A percentile compares a stretch with the other conserved stretches of the same genome.
Conservation (phyloP, 37 sponge, comb jelly and placozoan species). For the Diacarnus erythraeanus region DNA sequence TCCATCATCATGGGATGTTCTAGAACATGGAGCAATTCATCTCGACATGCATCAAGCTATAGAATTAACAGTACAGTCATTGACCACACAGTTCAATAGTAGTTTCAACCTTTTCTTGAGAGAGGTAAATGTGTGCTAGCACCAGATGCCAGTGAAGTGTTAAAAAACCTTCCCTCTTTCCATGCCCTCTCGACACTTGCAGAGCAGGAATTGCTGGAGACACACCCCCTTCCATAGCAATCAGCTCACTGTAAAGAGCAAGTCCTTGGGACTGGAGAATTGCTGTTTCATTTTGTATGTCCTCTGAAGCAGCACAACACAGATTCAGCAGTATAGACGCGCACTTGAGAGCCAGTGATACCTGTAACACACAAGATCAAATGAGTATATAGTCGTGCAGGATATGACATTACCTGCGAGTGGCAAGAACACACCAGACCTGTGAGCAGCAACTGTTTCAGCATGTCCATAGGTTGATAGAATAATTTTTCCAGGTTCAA, state of each 20-base stretch:
- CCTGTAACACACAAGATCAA: neutral
- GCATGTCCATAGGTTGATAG: neutral
- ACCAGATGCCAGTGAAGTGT: neutral
- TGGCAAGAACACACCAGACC: neutral
- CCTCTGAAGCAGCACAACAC: neutral
- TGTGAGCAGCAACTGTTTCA: conserved; percentile 6
- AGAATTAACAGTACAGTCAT: neutral
- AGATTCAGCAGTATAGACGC: neutral
- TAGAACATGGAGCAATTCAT: conserved; percentile 2
- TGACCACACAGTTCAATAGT: neutral
- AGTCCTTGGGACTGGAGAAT: neutral
- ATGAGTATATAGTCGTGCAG: neutral
- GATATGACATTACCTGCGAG: conserved; percentile 30
- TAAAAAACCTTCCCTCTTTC: neutral
- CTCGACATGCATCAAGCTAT: conserved; percentile 9
- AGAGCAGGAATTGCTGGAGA: neutral
- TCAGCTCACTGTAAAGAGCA: neutral
- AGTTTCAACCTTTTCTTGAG: conserved; percentile 19
- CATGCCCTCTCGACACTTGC: neutral
- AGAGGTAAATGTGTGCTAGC: conserved; percentile 3
- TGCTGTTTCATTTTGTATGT: neutral
- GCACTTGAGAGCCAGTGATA: conserved; percentile 6
- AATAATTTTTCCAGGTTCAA: neutral
- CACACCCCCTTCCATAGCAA: neutral
- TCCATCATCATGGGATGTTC: conserved; percentile 14